Percentiles rank a stretch among this genome's conserved stretches.
Conservation (phyloP, 2,113 vertebrate genomes). For the Pseudolaguvia tuberculata region DNA sequence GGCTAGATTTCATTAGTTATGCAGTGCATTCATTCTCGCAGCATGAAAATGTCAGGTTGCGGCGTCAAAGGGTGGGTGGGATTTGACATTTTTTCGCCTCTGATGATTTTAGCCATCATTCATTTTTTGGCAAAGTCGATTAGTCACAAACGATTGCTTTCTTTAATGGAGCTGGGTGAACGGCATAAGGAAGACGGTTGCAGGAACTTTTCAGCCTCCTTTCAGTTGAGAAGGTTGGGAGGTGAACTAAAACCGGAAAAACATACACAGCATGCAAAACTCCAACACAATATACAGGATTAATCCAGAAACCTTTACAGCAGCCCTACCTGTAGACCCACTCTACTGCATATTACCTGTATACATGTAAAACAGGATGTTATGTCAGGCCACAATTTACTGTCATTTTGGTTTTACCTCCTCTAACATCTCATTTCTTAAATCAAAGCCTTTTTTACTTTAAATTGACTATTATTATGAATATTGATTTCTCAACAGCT, state of each 20-base stretch:
- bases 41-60: conserved; percentile 39
- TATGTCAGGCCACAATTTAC: no score
- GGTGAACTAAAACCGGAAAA: not conserved
- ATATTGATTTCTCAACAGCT: not conserved
- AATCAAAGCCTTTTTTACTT: not conserved
- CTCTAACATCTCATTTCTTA: not conserved
- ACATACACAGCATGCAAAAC: not conserved
- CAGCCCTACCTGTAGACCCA: not conserved
- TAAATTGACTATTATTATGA: not conserved
- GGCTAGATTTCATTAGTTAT: conserved; percentile 47
- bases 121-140: conserved; percentile 25
- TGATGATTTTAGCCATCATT: conserved; percentile 21
- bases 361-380: no score
- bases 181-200: not conserved
- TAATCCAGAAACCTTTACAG: not conserved
- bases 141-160: conserved; percentile 25
- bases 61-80: conserved; percentile 35
- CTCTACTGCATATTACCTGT: no score
- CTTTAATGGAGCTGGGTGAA: not conserved
- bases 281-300: not conserved
- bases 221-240: not conserved
- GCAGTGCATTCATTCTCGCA: conserved; percentile 21
- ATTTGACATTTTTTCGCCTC: conserved; percentile 29
- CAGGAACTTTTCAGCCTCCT: no score
- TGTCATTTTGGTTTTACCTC: no score